A percentile compares a stretch with the other conserved stretches of the same genome.
Evolutionary conservation across 2,888 invertebrate species (phyloP).

Genomic region (Oscheius sp.): DNA sequence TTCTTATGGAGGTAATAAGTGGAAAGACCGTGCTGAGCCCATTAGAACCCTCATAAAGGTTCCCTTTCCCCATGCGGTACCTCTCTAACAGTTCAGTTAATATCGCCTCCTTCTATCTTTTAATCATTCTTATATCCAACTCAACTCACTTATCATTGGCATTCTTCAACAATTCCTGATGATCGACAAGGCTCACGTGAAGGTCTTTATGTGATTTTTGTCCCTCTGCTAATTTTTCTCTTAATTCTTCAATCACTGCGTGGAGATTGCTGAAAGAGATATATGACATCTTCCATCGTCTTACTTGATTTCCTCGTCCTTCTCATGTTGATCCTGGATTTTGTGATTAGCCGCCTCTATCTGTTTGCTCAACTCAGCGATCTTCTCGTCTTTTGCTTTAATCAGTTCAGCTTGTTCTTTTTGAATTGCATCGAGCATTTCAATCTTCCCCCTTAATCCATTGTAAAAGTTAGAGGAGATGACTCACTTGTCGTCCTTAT

Average conservation of each 20-base stretch:
- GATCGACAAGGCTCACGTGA: constrained; percentile 37
- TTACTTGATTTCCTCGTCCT: constrained; percentile 54
- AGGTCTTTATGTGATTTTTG: constrained; percentile 38
- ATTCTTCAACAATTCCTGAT: constrained; percentile 47
- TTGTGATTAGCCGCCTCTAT: constrained; percentile 14
- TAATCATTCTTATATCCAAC: too few species aligned
- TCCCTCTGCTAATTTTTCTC: constrained; percentile 34
- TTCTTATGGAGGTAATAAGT: background rate
- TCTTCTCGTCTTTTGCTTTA: constrained; percentile 18
- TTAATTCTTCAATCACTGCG: constrained; percentile 48
- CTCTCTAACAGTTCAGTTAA: too few species aligned
- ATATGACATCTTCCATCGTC: too few species aligned
- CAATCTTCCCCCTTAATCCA: constrained; percentile 8
- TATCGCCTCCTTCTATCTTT: too few species aligned
- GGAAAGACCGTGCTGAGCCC: background rate
- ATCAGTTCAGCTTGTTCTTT: constrained; percentile 23
- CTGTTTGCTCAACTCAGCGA: background rate
- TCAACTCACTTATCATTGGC: constrained; percentile 53
- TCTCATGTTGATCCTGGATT: constrained; percentile 34
- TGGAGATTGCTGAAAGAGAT: constrained; percentile 52
- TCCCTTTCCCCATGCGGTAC: too few species aligned
- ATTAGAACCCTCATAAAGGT: background rate
- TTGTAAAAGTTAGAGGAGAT: background rate
- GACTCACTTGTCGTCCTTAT: background rate
- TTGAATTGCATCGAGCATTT: constrained; percentile 17